Percentiles rank a stretch among this genome's conserved stretches.
These are phyloP conservation scores for Xanthostigma xanthostigma DNA, from an alignment of 2,888 invertebrate species.

Conservation along the genomic window DNA sequence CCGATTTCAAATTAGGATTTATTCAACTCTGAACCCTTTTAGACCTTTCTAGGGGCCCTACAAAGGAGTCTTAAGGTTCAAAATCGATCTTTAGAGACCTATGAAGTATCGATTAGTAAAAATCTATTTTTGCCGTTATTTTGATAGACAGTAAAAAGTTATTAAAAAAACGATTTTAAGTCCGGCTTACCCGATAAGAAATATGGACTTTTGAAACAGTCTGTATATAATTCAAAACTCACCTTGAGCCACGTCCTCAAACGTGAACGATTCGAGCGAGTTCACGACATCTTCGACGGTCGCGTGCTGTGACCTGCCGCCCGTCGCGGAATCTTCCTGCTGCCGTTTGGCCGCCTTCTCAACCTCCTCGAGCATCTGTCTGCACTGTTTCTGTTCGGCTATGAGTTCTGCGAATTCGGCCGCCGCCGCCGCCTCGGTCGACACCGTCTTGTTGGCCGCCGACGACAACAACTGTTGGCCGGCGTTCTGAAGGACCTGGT, in stretches of 20 bases:
- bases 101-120: too few species aligned
- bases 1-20: too few species aligned
- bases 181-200: too few species aligned
- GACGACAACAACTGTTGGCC: slow-evolving; percentile 29
- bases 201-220: too few species aligned
- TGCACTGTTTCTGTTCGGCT: slow-evolving; percentile 13
- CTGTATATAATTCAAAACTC: slow-evolving; percentile 16
- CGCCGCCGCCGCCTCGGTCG: slow-evolving; percentile 25
- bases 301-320: slow-evolving; percentile 14
- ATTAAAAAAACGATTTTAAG: too few species aligned
- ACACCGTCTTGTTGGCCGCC: slow-evolving; percentile 27
- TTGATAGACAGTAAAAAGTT: too few species aligned
- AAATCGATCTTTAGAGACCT: too few species aligned
- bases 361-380: slow-evolving; percentile 11
- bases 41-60: too few species aligned
- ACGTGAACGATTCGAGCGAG: slow-evolving; percentile 33
- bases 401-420: slow-evolving; percentile 12
- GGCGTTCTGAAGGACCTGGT: slow-evolving; percentile 23
- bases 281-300: slow-evolving; percentile 28
- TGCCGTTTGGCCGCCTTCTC: slow-evolving; percentile 21
- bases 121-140: too few species aligned
- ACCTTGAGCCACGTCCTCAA: slow-evolving; percentile 34
- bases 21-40: too few species aligned
- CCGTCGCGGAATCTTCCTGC: slow-evolving; percentile 4
- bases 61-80: too few species aligned